Percentiles rank a stretch among this genome's conserved stretches.
These are phyloP conservation scores for Peromyscus nudipes DNA, from an alignment of 2,797 vertebrate species.

Conservation along the genomic window DNA sequence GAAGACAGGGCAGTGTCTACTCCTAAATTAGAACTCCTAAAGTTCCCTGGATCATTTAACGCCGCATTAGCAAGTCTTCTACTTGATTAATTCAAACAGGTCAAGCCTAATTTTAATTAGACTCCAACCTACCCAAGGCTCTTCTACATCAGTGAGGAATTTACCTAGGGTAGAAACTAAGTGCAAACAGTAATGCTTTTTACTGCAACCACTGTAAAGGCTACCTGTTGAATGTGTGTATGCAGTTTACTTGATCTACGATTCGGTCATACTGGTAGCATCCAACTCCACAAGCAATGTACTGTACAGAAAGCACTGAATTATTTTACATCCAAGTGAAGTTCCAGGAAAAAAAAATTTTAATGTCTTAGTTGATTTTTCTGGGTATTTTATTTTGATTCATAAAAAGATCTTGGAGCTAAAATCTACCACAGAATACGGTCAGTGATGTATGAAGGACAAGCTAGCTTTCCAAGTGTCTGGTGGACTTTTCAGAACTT, in stretches of 20 bases:
- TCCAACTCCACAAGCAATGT: neutral
- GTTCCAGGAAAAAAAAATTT: conserved; percentile 19
- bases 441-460: neutral
- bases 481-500: neutral
- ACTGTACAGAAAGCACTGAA: neutral
- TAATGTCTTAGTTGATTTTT: neutral
- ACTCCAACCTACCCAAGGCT: conserved; percentile 62
- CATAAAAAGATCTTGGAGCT: neutral
- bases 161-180: conserved; percentile 41
- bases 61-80: conserved; percentile 86
- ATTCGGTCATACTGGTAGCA: neutral
- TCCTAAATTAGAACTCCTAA: conserved; percentile 78
- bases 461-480: conserved; percentile 36
- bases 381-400: conserved; percentile 50
- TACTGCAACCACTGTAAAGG: conserved; percentile 23
- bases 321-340: conserved; percentile 27
- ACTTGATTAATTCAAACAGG: conserved; percentile 86
- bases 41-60: conserved; percentile 85
- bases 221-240: conserved; percentile 2
- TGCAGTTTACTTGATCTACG: neutral
- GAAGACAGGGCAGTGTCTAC: conserved; percentile 65
- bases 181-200: conserved; percentile 60
- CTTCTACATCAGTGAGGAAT: conserved; percentile 11
- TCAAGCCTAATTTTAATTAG: conserved; percentile 83
- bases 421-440: conserved; percentile 4